Conservation (phyloP, 1,140 invertebrate species). For the Ruditapes philippinarum region DNA sequence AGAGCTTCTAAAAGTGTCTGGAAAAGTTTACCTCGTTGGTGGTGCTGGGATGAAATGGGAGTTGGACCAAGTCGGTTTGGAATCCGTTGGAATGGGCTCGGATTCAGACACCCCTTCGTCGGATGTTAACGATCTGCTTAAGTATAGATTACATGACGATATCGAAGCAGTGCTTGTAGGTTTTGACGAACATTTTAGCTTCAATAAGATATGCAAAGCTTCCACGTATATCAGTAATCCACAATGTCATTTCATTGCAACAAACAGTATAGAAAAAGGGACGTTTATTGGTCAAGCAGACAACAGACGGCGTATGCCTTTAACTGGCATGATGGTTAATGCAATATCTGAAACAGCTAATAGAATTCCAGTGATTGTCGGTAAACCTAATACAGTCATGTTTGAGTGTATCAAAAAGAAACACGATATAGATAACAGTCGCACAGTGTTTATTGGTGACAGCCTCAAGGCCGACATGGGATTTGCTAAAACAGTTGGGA, state of each 20-base stretch:
- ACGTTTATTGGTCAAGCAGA: constrained; percentile 39
- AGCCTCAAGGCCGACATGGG: constrained; percentile 85
- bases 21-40: constrained; percentile 79
- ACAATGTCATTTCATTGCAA: constrained; percentile 77
- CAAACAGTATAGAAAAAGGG: constrained; percentile 75
- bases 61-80: constrained; percentile 82
- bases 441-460: constrained; percentile 98
- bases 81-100: constrained; percentile 83
- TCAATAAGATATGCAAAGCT: constrained; percentile 82
- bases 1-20: constrained; percentile 69
- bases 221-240: constrained; percentile 76
- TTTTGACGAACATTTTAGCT: constrained; percentile 81
- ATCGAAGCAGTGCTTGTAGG: constrained; percentile 81
- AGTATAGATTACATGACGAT: constrained; percentile 72
- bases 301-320: constrained; percentile 67
- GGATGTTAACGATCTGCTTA: constrained; percentile 66
- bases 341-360: constrained; percentile 94
- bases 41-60: constrained; percentile 85
- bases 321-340: constrained; percentile 93
- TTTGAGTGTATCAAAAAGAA: constrained; percentile 88
- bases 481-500: constrained; percentile 77
- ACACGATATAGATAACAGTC: constrained; percentile 90
- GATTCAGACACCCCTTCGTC: constrained; percentile 74
- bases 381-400: constrained; percentile 92
- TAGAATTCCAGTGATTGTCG: constrained; percentile 93